Base-by-base conservation (phyloP, 1,140 invertebrate genomes). In the Antheraea mylitta region DNA sequence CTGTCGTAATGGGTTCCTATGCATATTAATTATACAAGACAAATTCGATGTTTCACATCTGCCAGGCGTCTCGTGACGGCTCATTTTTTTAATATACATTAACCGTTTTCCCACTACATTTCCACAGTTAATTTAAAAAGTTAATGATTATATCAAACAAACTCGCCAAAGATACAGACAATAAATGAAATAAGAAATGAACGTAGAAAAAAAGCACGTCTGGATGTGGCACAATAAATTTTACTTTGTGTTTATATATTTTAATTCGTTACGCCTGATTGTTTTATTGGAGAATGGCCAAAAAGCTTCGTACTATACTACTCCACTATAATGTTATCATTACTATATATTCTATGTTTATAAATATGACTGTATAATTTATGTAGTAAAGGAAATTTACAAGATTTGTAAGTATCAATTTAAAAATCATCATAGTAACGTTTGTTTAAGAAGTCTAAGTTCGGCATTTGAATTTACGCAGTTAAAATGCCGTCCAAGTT, bases 281-380 rank as follows among this genome's bases (percentile, higher is more conserved):
- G 86, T 84, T 86, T 86, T 81, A 74, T 79, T 89, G 87, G 87
- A 79, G 71, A 45, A n/a, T 45, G 10, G 87, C 87, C 87, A 89
- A 86, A 80, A 82, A 77, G 79, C 78, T 69, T 60, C 64, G 63
- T 73, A 72, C 76, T 68, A 48, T 67, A 76, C 66, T 71, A 76
- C 59, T 68, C 36, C 36, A 65, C 62, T 74, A 74, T 68, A 74
- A 70, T 66, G 42, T 58, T 66, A 30, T 66, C 18, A 9, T 61
- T 61, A 36, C 11, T 61, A 61, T 36, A 36, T 61, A 19, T 22
- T 61, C n/a, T 61, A 61, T 61, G 18, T 19, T 22, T 61, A 19
- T 61, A 61, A 19, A 61, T 61, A 61, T 61, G 18, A 48, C 45
- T 48, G 45, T 48, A 48, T 48, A 48, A 48, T 48, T 48, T 48